phyloP scores from a whole-genome alignment of 2,888 invertebrate genomes.

The Noctuana brunneofusca region DNA sequence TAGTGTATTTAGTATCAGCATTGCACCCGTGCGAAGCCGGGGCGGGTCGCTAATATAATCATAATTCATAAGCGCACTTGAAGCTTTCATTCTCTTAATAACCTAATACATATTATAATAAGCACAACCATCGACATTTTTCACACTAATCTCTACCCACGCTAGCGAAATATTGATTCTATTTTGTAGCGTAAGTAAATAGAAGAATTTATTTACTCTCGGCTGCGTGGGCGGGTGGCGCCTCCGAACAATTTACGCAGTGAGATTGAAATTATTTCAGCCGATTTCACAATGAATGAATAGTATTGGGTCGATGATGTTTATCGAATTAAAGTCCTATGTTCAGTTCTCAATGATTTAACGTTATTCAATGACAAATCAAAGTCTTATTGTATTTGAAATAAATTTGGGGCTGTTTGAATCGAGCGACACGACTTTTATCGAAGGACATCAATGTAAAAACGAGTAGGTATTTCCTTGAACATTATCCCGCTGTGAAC shows the following conservation, averaged over 20 bases:
- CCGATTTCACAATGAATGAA: constrained; percentile 8
- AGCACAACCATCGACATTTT: background rate
- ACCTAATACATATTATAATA: background rate
- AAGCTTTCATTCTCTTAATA: no score
- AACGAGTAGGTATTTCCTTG: background rate
- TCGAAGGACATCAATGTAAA: background rate
- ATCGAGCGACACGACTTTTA: no score
- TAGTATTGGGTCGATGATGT: background rate
- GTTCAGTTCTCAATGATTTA: no score
- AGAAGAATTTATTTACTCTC: constrained; percentile 34
- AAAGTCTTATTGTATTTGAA: background rate
- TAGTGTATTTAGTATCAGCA: no score
- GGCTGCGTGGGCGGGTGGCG: constrained; percentile 34
- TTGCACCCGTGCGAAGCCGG: no score
- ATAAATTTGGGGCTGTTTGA: background rate
- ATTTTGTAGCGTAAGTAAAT: constrained; percentile 17
- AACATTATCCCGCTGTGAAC: background rate
- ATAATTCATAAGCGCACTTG: no score
- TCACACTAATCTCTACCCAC: constrained; percentile 17
- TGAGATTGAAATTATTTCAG: constrained; percentile 16
- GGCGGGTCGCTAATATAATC: no score
- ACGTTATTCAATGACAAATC: background rate
- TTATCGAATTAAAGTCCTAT: background rate
- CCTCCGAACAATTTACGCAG: constrained; percentile 23
- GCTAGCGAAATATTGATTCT: constrained; percentile 34